A percentile compares a stretch with the other conserved stretches of the same genome.
Evolutionary conservation across 2,113 vertebrate species (phyloP).

Genomic region (Electrona antarctica): DNA sequence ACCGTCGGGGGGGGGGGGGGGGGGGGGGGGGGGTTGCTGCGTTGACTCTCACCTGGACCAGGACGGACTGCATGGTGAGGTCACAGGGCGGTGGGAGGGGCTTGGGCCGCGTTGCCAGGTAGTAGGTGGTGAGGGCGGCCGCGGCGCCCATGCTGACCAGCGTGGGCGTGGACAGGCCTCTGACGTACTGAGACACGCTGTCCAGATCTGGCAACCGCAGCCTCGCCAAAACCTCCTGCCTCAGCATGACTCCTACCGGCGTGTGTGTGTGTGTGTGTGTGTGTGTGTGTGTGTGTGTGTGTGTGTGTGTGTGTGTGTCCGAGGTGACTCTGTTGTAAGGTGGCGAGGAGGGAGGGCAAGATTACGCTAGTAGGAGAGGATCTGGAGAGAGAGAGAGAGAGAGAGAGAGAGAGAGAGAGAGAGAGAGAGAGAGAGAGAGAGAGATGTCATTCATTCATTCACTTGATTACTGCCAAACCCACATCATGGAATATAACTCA

Average conservation of each 20-base stretch:
- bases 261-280: constrained; percentile 3
- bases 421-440: neutral
- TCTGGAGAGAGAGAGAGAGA: neutral
- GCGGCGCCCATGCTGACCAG: constrained; percentile 89
- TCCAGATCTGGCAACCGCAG: constrained; percentile 85
- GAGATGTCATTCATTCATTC: neutral
- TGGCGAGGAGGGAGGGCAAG: neutral
- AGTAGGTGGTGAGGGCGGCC: constrained; percentile 87
- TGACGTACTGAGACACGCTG: constrained; percentile 85
- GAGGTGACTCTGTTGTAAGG: neutral
- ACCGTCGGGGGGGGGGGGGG: too few relatives aligned
- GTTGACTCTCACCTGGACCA: constrained; percentile 82
- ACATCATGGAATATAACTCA: too few relatives aligned
- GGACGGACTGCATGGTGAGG: constrained; percentile 88
- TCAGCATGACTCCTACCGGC: constrained; percentile 74
- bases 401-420: too few relatives aligned
- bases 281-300: neutral
- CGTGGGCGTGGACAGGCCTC: constrained; percentile 81
- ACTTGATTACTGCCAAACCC: neutral
- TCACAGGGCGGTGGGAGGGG: constrained; percentile 85
- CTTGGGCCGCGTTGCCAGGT: constrained; percentile 88
- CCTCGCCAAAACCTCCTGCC: constrained; percentile 83
- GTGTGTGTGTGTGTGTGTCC: neutral
- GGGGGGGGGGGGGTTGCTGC: too few relatives aligned
- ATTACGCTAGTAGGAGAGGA: constrained; percentile 8